Conservation (phyloP, 2,113 vertebrate species). For the Megaceryle torquata region DNA sequence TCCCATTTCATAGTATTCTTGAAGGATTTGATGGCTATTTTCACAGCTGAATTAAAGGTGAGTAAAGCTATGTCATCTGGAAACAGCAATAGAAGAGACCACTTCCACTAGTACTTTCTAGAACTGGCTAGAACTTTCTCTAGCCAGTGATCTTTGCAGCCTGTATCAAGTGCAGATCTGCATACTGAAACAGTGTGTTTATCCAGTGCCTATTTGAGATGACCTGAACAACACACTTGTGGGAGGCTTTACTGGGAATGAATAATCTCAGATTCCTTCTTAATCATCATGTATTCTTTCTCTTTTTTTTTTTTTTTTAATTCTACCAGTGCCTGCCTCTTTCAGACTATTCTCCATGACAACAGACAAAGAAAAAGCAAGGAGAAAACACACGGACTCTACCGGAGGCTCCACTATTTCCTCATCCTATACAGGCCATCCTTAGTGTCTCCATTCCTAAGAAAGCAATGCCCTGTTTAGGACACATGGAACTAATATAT, state of each 20-base stretch:
- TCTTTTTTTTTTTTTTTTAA: fast-evolving
- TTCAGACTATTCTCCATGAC: conserved; percentile 49
- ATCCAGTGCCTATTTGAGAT: neutral
- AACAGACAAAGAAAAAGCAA: conserved; percentile 46
- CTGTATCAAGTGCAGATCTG: neutral
- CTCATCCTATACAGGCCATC: neutral
- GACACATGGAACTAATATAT: neutral
- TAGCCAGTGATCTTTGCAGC: neutral
- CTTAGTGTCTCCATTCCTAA: neutral
- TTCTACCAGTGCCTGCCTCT: neutral
- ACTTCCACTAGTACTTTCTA: neutral
- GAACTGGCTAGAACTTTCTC: neutral
- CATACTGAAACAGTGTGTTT: fast-evolving
- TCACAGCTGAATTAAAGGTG: neutral
- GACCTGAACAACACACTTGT: neutral
- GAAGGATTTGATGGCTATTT: neutral
- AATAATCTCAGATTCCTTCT: neutral
- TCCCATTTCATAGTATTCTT: neutral
- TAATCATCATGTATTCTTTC: neutral
- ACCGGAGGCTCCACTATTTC: neutral
- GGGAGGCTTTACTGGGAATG: neutral
- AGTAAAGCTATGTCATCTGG: neutral
- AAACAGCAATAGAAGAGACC: neutral
- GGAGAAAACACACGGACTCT: neutral
- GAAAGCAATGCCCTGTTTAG: neutral